A percentile compares a stretch with the other conserved stretches of the same genome.
These are phyloP conservation scores for Semicossyphus pulcher DNA, from an alignment of 2,113 vertebrate genomes.

Conservation along the genomic window DNA sequence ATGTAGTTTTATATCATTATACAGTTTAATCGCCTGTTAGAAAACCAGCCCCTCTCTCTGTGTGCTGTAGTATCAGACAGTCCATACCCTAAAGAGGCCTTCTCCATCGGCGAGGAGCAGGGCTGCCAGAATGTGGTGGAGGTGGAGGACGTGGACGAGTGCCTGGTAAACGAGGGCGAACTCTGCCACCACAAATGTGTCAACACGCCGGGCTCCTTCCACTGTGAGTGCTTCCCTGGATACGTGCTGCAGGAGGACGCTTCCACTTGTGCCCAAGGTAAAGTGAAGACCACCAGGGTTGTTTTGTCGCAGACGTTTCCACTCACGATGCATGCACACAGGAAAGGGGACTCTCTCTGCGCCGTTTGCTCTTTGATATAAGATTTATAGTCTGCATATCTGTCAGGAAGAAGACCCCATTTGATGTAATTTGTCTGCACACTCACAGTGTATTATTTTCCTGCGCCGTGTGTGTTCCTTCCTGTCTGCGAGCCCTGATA, in stretches of 20 bases:
- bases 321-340: background rate
- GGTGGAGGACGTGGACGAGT: constrained; percentile 91
- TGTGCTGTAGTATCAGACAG: constrained; percentile 86
- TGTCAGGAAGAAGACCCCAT: constrained; percentile 53
- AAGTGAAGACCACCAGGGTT: constrained; percentile 25
- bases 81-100: constrained; percentile 85
- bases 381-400: constrained; percentile 39
- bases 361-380: constrained; percentile 28
- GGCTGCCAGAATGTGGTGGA: constrained; percentile 74
- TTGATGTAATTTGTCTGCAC: constrained; percentile 58
- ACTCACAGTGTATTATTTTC: constrained; percentile 68
- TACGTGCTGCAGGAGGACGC: constrained; percentile 88
- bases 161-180: constrained; percentile 85
- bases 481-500: constrained; percentile 73
- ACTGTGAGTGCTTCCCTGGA: constrained; percentile 89
- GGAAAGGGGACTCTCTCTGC: constrained; percentile 1
- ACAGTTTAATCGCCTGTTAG: background rate
- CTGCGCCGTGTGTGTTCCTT: constrained; percentile 65
- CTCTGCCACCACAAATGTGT: constrained; percentile 87
- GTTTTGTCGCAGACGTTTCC: constrained; percentile 29
- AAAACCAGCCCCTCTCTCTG: background rate
- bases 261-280: constrained; percentile 87
- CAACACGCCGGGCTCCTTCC: constrained; percentile 91
- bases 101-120: constrained; percentile 85
- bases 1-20: background rate